These are phyloP conservation scores for Papilio glaucus DNA, from an alignment of 1,140 invertebrate species.

Conservation along the genomic window DNA sequence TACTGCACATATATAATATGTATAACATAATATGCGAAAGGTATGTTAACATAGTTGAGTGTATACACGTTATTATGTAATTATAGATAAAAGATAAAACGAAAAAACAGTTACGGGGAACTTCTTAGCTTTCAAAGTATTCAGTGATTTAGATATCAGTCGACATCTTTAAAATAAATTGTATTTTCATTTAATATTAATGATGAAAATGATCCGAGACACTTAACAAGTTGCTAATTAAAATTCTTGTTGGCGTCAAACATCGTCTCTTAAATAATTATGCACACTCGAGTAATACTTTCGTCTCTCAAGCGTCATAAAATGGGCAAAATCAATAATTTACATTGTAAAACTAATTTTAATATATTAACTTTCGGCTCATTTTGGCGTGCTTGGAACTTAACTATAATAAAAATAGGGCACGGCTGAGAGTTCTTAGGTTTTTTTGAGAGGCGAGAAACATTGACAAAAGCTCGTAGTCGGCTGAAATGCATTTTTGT, in stretches of 20 bases:
- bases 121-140: too few relatives aligned
- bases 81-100: too few relatives aligned
- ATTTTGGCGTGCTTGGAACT: neutral
- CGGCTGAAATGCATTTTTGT: constrained; percentile 25
- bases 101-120: too few relatives aligned
- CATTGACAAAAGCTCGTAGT: constrained; percentile 16
- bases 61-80: too few relatives aligned
- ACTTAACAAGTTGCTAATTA: neutral
- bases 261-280: neutral
- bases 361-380: neutral
- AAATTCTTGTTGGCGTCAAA: neutral
- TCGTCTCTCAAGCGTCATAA: neutral
- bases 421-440: neutral
- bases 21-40: too few relatives aligned
- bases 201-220: too few relatives aligned
- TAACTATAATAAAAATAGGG: constrained; percentile 14
- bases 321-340: neutral
- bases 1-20: neutral
- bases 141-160: too few relatives aligned
- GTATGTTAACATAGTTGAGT: too few relatives aligned
- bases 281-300: neutral
- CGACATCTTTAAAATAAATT: too few relatives aligned
- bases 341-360: neutral
- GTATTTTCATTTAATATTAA: too few relatives aligned
- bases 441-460: neutral